These are phyloP conservation scores for Apamea epomidion DNA, from an alignment of 2,888 invertebrate species.

Conservation along the genomic window DNA sequence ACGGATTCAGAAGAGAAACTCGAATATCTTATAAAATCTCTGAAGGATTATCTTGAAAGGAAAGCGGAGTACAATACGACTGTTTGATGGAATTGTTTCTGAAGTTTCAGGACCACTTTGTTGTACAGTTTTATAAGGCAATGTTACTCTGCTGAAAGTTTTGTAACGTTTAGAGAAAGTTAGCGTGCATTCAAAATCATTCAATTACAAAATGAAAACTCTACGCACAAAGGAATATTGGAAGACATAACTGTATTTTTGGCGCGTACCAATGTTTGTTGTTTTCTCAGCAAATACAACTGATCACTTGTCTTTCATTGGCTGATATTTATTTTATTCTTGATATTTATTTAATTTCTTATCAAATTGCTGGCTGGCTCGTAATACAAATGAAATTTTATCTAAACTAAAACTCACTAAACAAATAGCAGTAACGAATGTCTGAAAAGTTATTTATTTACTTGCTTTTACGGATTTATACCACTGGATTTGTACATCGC, in stretches of 20 bases:
- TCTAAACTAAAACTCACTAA: neutral
- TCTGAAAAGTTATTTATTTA: conserved; percentile 12
- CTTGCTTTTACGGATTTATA: neutral
- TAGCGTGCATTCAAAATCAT: neutral
- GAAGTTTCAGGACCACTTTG: conserved; percentile 43
- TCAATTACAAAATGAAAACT: neutral
- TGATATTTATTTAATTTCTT: neutral
- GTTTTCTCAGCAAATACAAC: neutral
- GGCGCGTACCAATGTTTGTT: neutral
- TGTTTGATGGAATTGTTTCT: conserved; percentile 45
- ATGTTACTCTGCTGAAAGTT: conserved; percentile 43
- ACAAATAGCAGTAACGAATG: conserved; percentile 8
- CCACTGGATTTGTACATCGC: neutral
- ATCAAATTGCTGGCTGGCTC: neutral
- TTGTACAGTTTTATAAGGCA: conserved; percentile 56
- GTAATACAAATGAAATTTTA: neutral
- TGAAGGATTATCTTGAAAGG: conserved; percentile 64
- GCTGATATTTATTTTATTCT: conserved; percentile 5
- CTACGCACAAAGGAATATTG: neutral
- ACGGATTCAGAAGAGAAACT: conserved; percentile 57
- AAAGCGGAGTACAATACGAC: conserved; percentile 46
- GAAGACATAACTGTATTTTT: neutral
- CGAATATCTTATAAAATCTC: conserved; percentile 62
- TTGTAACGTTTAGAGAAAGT: conserved; percentile 12
- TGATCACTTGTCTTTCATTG: neutral